Conservation (phyloP, 2,797 vertebrate genomes). For the Premnoplex brunnescens region DNA sequence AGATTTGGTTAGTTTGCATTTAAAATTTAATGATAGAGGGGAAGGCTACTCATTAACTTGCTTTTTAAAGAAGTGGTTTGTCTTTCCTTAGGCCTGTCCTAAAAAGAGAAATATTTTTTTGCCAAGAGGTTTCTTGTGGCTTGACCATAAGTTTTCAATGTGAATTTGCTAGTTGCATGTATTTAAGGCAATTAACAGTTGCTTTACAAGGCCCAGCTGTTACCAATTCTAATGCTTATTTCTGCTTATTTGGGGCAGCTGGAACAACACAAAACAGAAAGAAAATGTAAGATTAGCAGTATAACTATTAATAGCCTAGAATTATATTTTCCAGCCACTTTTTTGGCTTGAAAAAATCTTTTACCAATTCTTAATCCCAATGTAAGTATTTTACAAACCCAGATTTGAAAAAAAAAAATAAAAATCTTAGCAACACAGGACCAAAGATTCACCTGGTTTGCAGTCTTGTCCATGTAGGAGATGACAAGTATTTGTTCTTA, state of each 20-base stretch:
- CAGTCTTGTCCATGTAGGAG: not conserved
- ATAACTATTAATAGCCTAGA: not conserved
- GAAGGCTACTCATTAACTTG: not conserved
- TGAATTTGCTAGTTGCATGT: not conserved
- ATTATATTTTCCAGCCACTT: not conserved
- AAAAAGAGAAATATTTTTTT: not conserved
- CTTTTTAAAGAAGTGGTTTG: conserved; percentile 19
- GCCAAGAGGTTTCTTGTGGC: not conserved
- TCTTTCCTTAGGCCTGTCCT: not conserved
- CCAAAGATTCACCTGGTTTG: not conserved
- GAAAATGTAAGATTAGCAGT: not conserved
- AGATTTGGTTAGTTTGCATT: not conserved
- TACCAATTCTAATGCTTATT: not conserved
- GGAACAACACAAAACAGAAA: not conserved
- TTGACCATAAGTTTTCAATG: not conserved
- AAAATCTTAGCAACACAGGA: not conserved
- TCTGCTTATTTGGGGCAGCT: not conserved
- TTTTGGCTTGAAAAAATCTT: not conserved
- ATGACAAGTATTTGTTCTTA: not conserved
- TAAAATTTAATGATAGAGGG: not conserved
- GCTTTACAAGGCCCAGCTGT: not conserved
- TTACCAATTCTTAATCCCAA: not conserved
- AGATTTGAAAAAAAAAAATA: not conserved
- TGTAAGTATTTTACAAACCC: not conserved
- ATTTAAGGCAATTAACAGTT: conserved; percentile 20